phyloP scores from a whole-genome alignment of 2,113 vertebrate species.

The Myocastor coypus region DNA sequence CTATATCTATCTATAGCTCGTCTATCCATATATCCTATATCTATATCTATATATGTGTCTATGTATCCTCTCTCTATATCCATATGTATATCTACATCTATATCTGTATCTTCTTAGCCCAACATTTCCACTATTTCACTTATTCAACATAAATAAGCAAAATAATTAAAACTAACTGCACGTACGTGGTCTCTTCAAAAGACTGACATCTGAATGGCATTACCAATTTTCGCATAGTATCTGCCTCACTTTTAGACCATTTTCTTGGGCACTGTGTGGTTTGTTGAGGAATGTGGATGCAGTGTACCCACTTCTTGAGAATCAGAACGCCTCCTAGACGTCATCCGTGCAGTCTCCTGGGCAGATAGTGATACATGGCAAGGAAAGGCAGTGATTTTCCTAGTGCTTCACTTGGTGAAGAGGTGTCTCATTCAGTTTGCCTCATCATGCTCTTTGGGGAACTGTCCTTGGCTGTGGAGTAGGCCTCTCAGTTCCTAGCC shows the following conservation, averaged over 20 bases:
- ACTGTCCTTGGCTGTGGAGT: background rate
- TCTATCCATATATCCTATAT: too few relatives aligned
- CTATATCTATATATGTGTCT: too few relatives aligned
- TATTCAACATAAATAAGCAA: slow-evolving; percentile 10
- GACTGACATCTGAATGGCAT: background rate
- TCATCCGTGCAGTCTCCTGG: background rate
- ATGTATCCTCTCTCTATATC: too few relatives aligned
- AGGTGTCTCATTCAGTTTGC: background rate
- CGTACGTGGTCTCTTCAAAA: background rate
- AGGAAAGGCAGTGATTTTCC: background rate
- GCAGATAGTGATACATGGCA: background rate
- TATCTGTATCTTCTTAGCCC: background rate
- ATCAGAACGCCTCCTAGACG: slow-evolving; percentile 6
- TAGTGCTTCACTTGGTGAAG: background rate
- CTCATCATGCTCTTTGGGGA: background rate
- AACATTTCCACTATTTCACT: background rate
- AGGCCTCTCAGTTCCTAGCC: background rate
- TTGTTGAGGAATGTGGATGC: slow-evolving; percentile 9
- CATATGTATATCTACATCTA: too few relatives aligned
- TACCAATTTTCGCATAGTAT: background rate
- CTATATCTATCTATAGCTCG: too few relatives aligned
- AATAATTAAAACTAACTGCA: background rate
- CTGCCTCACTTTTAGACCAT: background rate
- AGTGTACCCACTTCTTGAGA: background rate
- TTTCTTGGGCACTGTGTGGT: background rate